These are phyloP conservation scores for Sceloporus undulatus DNA, from an alignment of 2,113 vertebrate species.

Conservation along the genomic window DNA sequence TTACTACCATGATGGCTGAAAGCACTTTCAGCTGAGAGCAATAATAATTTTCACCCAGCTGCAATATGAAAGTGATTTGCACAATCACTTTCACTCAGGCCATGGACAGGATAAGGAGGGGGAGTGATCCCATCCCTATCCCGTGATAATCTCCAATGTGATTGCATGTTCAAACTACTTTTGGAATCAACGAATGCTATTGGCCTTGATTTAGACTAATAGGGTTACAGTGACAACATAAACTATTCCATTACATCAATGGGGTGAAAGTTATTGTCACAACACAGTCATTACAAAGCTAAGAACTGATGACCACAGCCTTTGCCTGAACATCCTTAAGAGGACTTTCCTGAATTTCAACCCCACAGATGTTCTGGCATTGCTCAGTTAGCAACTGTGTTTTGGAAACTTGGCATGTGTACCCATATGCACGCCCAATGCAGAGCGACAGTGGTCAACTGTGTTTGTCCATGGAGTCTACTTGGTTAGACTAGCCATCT, in stretches of 20 bases:
- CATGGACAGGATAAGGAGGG: too few species aligned
- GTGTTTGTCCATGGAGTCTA: background rate
- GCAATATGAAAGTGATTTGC: too few species aligned
- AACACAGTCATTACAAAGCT: background rate
- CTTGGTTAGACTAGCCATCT: background rate
- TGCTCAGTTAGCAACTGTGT: background rate
- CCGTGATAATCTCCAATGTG: too few species aligned
- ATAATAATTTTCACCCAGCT: too few species aligned
- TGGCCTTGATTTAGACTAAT: background rate
- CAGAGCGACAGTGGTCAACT: background rate
- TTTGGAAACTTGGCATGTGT: background rate
- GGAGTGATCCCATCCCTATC: too few species aligned
- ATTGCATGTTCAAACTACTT: too few species aligned
- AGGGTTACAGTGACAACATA: background rate
- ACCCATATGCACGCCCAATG: background rate
- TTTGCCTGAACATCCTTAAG: background rate
- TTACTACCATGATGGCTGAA: too few species aligned
- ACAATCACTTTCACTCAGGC: too few species aligned
- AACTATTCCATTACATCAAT: background rate
- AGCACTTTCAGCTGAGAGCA: too few species aligned
- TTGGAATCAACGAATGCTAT: background rate
- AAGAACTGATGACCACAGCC: background rate
- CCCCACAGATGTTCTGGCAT: too few species aligned
- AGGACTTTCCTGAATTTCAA: background rate
- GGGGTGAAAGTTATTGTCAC: background rate